Evolutionary conservation across 1,140 invertebrate species (phyloP).

Genomic region (Magallana angulata): DNA sequence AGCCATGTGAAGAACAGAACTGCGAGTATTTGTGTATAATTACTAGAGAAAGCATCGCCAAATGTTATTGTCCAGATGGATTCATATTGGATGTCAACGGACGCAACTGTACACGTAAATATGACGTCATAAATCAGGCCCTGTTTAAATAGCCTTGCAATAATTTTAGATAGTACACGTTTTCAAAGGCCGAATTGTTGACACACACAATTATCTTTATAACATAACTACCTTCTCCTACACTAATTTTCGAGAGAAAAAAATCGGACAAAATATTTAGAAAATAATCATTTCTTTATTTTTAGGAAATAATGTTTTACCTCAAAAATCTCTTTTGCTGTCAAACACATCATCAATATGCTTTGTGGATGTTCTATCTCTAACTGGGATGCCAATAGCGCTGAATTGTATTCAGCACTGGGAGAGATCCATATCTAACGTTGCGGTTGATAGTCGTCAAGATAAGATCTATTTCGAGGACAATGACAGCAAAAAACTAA

Average conservation of each 20-base stretch:
- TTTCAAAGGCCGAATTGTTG: too few relatives aligned
- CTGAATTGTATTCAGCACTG: neutral
- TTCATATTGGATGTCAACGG: neutral
- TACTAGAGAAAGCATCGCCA: neutral
- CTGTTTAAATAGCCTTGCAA: too few relatives aligned
- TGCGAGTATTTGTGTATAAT: neutral
- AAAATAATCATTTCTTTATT: neutral
- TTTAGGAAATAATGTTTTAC: neutral
- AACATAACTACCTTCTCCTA: too few relatives aligned
- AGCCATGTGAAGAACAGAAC: neutral
- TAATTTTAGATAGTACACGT: too few relatives aligned
- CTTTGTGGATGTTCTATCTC: neutral
- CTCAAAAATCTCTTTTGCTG: slow-evolving; percentile 8
- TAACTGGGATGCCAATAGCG: neutral
- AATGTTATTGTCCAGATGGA: neutral
- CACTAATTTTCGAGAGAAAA: too few relatives aligned
- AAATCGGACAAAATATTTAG: neutral
- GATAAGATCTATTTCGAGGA: slow-evolving; percentile 26
- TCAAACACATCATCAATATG: slow-evolving; percentile 4
- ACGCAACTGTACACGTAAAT: slow-evolving; percentile 1
- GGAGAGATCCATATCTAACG: neutral
- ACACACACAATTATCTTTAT: too few relatives aligned
- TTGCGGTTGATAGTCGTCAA: neutral
- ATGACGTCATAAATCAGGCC: neutral
- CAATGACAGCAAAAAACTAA: neutral